Evolutionary conservation across 2,113 vertebrate genomes (phyloP).

Genomic region (Halcyon senegalensis): DNA sequence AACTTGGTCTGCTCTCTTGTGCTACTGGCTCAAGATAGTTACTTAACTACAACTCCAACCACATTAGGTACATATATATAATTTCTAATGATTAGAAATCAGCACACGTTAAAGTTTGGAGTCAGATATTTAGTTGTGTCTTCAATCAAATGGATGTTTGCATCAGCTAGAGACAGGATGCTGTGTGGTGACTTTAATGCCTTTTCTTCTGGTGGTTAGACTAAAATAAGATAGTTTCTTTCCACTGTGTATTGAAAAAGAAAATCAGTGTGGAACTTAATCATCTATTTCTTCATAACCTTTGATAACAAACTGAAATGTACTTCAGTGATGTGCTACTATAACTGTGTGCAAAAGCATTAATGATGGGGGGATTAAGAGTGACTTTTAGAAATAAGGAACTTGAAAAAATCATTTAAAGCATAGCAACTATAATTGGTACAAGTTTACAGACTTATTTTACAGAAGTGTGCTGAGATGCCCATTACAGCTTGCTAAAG

Average conservation of each 20-base stretch:
- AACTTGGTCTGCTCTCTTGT: neutral
- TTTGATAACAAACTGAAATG: neutral
- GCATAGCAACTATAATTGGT: neutral
- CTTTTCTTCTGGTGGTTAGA: neutral
- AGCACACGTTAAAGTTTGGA: neutral
- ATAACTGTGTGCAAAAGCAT: neutral
- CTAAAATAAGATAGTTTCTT: neutral
- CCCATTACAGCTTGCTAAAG: neutral
- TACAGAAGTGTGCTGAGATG: neutral
- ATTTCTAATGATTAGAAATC: neutral
- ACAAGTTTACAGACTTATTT: neutral
- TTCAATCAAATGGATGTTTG: neutral
- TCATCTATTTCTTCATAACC: neutral
- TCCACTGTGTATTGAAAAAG: neutral
- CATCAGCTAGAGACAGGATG: neutral
- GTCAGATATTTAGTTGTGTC: neutral
- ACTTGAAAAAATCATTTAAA: neutral
- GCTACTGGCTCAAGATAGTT: neutral
- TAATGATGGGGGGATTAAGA: neutral
- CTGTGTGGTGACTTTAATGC: neutral
- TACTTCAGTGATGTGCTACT: neutral
- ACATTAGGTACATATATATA: neutral
- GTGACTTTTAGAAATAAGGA: neutral
- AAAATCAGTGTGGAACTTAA: constrained; percentile 17
- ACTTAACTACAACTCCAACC: neutral